A percentile compares a stretch with the other conserved stretches of the same genome.
These are phyloP conservation scores for Drosophila parvula DNA, from an alignment of 1,140 invertebrate species.

Conservation along the genomic window DNA sequence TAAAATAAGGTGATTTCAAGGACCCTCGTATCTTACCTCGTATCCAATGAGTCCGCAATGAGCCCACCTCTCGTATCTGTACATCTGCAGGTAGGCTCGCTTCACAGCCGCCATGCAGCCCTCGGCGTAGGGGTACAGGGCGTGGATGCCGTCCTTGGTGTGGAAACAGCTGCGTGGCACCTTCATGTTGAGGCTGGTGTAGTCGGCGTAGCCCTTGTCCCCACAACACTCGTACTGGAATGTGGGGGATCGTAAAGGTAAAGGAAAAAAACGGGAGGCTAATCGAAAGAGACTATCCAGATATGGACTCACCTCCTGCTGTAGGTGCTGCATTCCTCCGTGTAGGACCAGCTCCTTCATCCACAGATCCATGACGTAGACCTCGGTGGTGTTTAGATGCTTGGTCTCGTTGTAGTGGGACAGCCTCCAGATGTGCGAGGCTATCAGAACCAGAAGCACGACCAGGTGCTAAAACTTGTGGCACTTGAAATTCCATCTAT, in stretches of 20 bases:
- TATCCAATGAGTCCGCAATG: slow-evolving; percentile 69
- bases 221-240: slow-evolving; percentile 76
- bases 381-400: slow-evolving; percentile 54
- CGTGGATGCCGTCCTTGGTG: slow-evolving; percentile 60
- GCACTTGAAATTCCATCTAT: slow-evolving; percentile 1
- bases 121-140: slow-evolving; percentile 66
- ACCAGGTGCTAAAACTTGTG: slow-evolving; percentile 53
- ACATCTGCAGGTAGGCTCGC: slow-evolving; percentile 60
- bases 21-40: slow-evolving; percentile 49
- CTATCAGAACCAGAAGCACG: slow-evolving; percentile 57
- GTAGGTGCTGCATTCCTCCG: slow-evolving; percentile 68
- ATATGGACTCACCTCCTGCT: slow-evolving; percentile 47
- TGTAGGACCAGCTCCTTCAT: slow-evolving; percentile 63
- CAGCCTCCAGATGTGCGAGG: slow-evolving; percentile 66
- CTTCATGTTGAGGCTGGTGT: slow-evolving; percentile 50
- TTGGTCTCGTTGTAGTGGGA: slow-evolving; percentile 68
- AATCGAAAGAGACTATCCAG: background rate
- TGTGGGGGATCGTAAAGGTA: too few species aligned
- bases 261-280: too few species aligned
- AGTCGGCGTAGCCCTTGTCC: slow-evolving; percentile 57
- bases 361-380: slow-evolving; percentile 66
- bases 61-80: slow-evolving; percentile 64
- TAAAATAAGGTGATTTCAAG: too few species aligned
- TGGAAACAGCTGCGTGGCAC: slow-evolving; percentile 72
- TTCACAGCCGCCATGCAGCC: slow-evolving; percentile 71